Conservation (phyloP, 1,140 invertebrate species). For the Ips typographus region DNA sequence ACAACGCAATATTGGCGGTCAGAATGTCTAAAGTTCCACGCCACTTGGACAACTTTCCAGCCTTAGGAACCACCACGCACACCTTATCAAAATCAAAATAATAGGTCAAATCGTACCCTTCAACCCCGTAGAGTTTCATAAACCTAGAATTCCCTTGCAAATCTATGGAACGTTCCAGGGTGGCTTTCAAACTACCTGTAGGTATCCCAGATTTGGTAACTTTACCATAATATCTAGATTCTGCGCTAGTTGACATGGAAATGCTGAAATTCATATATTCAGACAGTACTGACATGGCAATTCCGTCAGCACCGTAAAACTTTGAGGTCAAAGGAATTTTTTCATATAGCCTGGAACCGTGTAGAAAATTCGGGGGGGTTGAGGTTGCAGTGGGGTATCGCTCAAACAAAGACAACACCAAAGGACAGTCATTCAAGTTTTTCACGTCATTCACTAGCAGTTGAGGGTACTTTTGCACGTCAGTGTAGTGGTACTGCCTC, state of each 20-base stretch:
- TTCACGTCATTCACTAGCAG: slow-evolving; percentile 16
- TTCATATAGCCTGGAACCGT: slow-evolving; percentile 16
- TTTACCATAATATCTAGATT: slow-evolving; percentile 17
- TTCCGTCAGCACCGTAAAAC: slow-evolving; percentile 30
- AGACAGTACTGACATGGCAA: slow-evolving; percentile 13
- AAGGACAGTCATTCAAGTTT: slow-evolving; percentile 24
- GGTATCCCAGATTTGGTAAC: slow-evolving; percentile 10
- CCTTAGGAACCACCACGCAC: slow-evolving; percentile 28
- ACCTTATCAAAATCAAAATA: slow-evolving; percentile 24
- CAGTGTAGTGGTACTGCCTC: slow-evolving; percentile 1
- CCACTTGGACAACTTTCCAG: slow-evolving; percentile 32
- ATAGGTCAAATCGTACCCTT: slow-evolving; percentile 18
- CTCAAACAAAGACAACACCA: slow-evolving; percentile 20
- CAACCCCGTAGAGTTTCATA: not conserved
- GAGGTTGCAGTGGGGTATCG: slow-evolving; percentile 18
- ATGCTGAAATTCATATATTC: slow-evolving; percentile 30
- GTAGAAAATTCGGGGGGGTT: not conserved
- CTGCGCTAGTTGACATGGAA: not conserved
- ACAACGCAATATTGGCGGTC: slow-evolving; percentile 1
- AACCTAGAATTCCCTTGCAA: slow-evolving; percentile 28
- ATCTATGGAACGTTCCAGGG: slow-evolving; percentile 11
- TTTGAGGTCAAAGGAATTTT: slow-evolving; percentile 18
- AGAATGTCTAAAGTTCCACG: slow-evolving; percentile 8
- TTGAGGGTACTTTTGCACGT: slow-evolving; percentile 2
- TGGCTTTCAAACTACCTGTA: slow-evolving; percentile 19